Evolutionary conservation across 2,113 vertebrate species (phyloP), one percentile per base, ranked within the genome.

Genomic region (Pontoporia blainvillei): DNA sequence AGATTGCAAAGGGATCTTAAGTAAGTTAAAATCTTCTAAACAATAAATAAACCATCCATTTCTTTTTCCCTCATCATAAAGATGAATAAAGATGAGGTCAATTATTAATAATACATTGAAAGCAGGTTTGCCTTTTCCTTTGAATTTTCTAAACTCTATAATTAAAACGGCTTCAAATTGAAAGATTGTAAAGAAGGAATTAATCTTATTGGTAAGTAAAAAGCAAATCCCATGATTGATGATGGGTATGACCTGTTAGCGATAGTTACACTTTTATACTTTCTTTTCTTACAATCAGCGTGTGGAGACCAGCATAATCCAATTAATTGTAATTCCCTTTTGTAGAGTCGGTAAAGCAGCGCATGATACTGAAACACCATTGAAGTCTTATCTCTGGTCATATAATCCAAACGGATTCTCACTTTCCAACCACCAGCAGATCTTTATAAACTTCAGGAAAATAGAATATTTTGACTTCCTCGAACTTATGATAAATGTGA

Each of bases 311-410:
- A 98, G 98, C 98, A 98, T 99, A 99, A 99, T 98, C 98, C 98
- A 99, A 99, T 99, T 99, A 99, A 98, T 98, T 98, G 97, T 98
- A 98, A 99, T 98, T 99, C 98, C 98, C 98, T 98, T 98, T 99
- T 98, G 98, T 98, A 95, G 96, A 97, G 88, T 86, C 96, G 44
- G 96, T 98, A 98, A 98, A 98, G 95, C 97, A 97, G 98, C 97
- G 57, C 97, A 97, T 98, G 98, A 98, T 98, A 98, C 87, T 98
- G 96, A 98, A 98, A 98, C 72, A 98, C 97, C 98, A 98, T 98
- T 99, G 98, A 98, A 99, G 98, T 98, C 98, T 99, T 98, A 99
- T 98, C 98, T 98, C 88, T 92, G 95, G 96, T 98, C 97, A 98
- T 97, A 99, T 98, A 98, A 98, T 98, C 98, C 98, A 98, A 98